Conservation (phyloP, 2,113 vertebrate species). For the Antechinus flavipes region DNA sequence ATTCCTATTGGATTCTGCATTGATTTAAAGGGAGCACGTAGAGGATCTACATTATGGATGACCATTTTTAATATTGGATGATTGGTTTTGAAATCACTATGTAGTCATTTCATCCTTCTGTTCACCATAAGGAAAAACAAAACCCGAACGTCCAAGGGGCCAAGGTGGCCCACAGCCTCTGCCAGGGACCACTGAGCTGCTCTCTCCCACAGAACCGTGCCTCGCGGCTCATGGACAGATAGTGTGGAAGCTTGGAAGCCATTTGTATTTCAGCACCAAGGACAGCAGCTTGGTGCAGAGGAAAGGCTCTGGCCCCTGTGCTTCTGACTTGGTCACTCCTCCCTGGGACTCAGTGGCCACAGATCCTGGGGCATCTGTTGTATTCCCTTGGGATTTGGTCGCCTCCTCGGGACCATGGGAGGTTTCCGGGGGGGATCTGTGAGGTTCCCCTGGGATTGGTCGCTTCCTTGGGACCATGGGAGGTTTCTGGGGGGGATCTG, state of each 20-base stretch:
- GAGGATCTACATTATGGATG: background rate
- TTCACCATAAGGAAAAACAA: background rate
- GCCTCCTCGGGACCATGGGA: too few species aligned
- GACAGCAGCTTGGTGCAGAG: background rate
- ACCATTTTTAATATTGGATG: background rate
- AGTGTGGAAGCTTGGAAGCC: background rate
- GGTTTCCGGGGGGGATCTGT: too few species aligned
- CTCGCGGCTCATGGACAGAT: background rate
- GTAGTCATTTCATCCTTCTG: background rate
- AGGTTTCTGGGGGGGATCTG: too few species aligned
- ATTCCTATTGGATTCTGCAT: background rate
- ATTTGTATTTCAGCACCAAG: background rate
- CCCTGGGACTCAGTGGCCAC: background rate
- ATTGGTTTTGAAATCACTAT: background rate
- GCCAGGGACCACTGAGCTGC: background rate
- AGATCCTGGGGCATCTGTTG: too few species aligned
- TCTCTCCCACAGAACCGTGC: fast-evolving
- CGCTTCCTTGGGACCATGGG: background rate
- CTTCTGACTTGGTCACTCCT: background rate
- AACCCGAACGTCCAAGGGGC: background rate
- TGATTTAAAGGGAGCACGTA: background rate
- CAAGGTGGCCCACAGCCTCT: background rate
- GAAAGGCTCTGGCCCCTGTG: background rate
- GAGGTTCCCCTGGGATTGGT: too few species aligned
- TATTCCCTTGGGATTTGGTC: too few species aligned